Evolutionary conservation across 92 coral and sea anemone genomes (phyloP).

Genomic region (Zoanthus gigantus): DNA sequence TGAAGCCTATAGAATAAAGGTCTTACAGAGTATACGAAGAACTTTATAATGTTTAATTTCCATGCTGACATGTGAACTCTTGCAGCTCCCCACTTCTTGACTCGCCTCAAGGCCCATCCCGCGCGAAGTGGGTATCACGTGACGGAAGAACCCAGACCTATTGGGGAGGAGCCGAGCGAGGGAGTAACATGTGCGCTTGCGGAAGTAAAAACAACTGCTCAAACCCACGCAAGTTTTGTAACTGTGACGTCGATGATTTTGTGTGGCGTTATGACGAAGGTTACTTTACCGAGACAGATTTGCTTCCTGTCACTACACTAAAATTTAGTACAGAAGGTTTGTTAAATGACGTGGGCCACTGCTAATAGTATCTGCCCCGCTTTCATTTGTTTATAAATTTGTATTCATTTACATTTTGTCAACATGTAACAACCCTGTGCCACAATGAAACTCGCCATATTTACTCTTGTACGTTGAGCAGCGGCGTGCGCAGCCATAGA

Average conservation of each 20-base stretch:
- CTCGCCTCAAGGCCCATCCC: slow-evolving; percentile 69
- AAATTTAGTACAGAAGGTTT: slow-evolving; percentile 69
- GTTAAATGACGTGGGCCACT: background rate
- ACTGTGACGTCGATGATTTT: slow-evolving; percentile 80
- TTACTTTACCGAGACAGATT: slow-evolving; percentile 69
- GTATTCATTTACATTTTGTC: too few relatives aligned
- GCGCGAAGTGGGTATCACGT: slow-evolving; percentile 79
- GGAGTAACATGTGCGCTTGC: slow-evolving; percentile 83
- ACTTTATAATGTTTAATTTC: too few relatives aligned
- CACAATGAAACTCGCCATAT: too few relatives aligned
- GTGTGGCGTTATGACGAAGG: slow-evolving; percentile 89
- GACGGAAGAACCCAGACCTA: slow-evolving; percentile 57
- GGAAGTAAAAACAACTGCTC: slow-evolving; percentile 65
- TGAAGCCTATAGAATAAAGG: too few relatives aligned
- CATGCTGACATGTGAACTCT: background rate
- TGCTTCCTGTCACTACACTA: slow-evolving; percentile 77
- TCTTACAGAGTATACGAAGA: too few relatives aligned
- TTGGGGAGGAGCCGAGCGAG: slow-evolving; percentile 94
- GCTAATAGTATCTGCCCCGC: background rate
- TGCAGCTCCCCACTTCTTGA: slow-evolving; percentile 67
- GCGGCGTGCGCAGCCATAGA: too few relatives aligned
- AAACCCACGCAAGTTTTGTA: slow-evolving; percentile 69
- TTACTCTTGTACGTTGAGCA: too few relatives aligned
- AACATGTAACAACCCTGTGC: too few relatives aligned
- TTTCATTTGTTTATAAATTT: too few relatives aligned